Base-by-base conservation (phyloP, 2,888 invertebrate genomes). In the Agrochola litura region DNA sequence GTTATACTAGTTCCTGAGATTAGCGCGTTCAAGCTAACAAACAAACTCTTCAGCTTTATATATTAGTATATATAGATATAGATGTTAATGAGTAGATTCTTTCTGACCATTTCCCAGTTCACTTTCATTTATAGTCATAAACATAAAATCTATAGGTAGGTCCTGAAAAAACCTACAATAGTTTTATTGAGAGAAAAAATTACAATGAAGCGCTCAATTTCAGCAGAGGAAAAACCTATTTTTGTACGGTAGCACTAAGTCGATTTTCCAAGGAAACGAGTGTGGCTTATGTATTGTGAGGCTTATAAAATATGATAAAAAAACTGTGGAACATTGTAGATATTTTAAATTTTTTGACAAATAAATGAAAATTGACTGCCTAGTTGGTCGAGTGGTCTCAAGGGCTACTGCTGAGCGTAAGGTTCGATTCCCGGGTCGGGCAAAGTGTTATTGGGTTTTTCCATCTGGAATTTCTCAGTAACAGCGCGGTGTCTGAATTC, bases 101-200 rank as follows among this genome's bases (percentile, higher is more conserved):
- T 77, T n/a, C 3, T 68, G 2, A 3, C 10, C 12, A n/a, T 16
- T 30, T 77, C 41, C 43, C 9, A 22, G 6, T 19, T 43, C 12
- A 8, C 9, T 75, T 74, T 37, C 37, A 60, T 43, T 77, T 46
- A 41, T 4, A 1, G 60, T 16, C 41, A 22, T 58, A 41, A 58
- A 58, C 19, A 30, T 10, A 10, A 76, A 76, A 58, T 0, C 37
- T 37, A 16, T 16, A 16, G 19, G 19, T 22, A 14, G 9, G 8
- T 30, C 2, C 37, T 22, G 19, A 66, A 54, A 65, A 65, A 37
- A 43, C 3, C 8, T 0, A n/a, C 22, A 71, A 64, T 16, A 46
- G 19, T 46, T 60, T 66, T 12, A 71, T 10, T 16, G 61, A 73
- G n/a, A 81, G 75, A 58, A 72, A 73, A 63, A 56, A 80, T 70